Evolutionary conservation across 35 echinoderm and acorn worm genomes (phyloP).

Genomic region (Apostichopus japonicus): DNA sequence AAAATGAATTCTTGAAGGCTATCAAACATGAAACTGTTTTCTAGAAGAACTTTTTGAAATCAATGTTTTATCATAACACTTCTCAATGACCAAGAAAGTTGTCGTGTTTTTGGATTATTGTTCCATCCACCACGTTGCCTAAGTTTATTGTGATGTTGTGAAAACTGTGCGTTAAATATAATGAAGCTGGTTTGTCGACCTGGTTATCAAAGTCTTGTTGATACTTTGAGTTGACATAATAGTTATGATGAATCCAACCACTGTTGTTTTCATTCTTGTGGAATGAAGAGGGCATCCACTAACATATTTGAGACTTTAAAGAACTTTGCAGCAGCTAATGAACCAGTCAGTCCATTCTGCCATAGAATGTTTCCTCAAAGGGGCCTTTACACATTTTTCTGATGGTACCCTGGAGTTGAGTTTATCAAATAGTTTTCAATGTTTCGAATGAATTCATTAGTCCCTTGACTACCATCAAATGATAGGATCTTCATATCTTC

Average conservation of each 20-base stretch:
- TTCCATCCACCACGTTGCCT: conserved; percentile 46
- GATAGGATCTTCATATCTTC: not conserved
- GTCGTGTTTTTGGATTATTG: conserved; percentile 39
- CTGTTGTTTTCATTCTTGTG: conserved; percentile 9
- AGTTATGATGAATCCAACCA: conserved; percentile 25
- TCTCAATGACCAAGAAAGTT: conserved; percentile 14
- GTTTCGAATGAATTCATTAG: not conserved
- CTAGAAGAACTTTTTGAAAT: not conserved
- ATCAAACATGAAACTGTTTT: too few species aligned
- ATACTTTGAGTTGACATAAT: not conserved
- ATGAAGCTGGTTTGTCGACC: not conserved
- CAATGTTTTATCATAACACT: conserved; percentile 33
- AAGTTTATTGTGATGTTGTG: conserved; percentile 36
- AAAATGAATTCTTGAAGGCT: not conserved
- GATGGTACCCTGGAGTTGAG: conserved; percentile 20
- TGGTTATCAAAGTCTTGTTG: not conserved
- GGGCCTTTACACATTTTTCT: not conserved
- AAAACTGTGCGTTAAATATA: conserved; percentile 10
- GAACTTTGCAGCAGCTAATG: not conserved
- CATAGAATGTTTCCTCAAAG: conserved; percentile 5
- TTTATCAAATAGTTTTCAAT: conserved; percentile 48
- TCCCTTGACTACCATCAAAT: conserved; percentile 13
- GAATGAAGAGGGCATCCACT: not conserved
- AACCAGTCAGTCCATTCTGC: conserved; percentile 17
- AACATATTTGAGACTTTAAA: not conserved